A percentile compares a stretch with the other conserved stretches of the same genome.
phyloP scores from a whole-genome alignment of 2,888 invertebrate species.

The Byasa hedistus region DNA sequence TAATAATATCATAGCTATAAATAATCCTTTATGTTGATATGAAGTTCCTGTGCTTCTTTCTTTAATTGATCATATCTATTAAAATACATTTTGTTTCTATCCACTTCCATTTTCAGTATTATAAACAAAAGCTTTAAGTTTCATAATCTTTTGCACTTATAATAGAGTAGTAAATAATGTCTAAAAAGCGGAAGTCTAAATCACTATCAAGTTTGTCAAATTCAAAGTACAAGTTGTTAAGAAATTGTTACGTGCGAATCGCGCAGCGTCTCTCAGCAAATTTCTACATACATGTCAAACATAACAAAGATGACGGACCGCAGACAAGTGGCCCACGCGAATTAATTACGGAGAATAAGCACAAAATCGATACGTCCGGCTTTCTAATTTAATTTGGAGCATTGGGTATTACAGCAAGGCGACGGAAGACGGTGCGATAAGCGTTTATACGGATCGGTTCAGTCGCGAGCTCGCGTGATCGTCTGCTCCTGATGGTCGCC shows the following conservation, averaged over 20 bases:
- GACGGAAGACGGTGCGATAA: conserved; percentile 37
- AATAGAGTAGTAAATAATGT: background rate
- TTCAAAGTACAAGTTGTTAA: background rate
- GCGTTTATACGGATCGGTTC: conserved; percentile 34
- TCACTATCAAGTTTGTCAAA: background rate
- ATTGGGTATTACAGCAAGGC: conserved; percentile 45
- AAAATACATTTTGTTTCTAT: no score
- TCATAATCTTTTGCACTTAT: no score
- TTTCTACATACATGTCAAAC: conserved; percentile 35
- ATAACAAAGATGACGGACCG: conserved; percentile 67
- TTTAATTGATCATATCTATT: no score
- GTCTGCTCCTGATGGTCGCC: conserved; percentile 17
- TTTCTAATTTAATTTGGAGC: conserved; percentile 70
- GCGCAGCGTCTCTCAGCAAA: background rate
- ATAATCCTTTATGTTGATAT: no score
- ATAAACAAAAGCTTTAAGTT: no score
- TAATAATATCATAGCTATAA: no score
- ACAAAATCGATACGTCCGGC: conserved; percentile 62
- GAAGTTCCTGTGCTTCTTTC: no score
- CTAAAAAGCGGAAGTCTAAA: background rate
- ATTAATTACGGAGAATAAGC: conserved; percentile 64
- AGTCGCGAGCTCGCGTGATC: conserved; percentile 24
- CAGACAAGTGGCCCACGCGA: conserved; percentile 71
- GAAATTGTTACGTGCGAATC: background rate
- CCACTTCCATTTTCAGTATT: no score